A percentile compares a stretch with the other conserved stretches of the same genome.
Conservation (phyloP, 2,113 vertebrate genomes). For the Cyanoramphus novaezelandiae region DNA sequence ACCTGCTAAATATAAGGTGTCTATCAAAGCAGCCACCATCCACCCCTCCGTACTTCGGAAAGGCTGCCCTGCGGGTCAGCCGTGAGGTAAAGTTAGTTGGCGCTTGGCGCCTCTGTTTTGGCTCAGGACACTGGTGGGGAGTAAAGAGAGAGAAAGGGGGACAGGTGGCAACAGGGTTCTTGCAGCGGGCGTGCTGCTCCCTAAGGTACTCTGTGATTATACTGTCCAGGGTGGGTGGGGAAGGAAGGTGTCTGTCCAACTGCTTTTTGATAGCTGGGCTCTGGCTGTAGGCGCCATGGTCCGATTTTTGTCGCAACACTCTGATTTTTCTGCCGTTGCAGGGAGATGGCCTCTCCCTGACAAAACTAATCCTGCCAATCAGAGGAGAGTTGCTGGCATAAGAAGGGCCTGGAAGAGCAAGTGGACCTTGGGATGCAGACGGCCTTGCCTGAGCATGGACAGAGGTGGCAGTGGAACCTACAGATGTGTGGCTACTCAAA, state of each 20-base stretch:
- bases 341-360: slow-evolving; percentile 86
- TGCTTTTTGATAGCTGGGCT: slow-evolving; percentile 98
- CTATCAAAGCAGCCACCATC: slow-evolving; percentile 98
- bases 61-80: slow-evolving; percentile 90
- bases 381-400: slow-evolving; percentile 84
- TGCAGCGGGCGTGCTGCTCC: slow-evolving; percentile 98
- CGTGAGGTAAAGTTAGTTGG: slow-evolving; percentile 96
- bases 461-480: slow-evolving; percentile 73
- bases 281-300: slow-evolving; percentile 97
- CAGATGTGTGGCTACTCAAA: slow-evolving; percentile 77
- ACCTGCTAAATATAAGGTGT: slow-evolving; percentile 99
- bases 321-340: slow-evolving; percentile 88
- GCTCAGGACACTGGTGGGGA: slow-evolving; percentile 97
- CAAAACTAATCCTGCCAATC: slow-evolving; percentile 94
- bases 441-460: slow-evolving; percentile 83
- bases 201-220: slow-evolving; percentile 99
- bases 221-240: slow-evolving; percentile 94
- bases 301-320: slow-evolving; percentile 94
- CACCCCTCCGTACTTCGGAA: slow-evolving; percentile 97
- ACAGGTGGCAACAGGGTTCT: slow-evolving; percentile 98
- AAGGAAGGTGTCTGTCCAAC: slow-evolving; percentile 94
- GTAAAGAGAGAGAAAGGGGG: slow-evolving; percentile 99
- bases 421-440: slow-evolving; percentile 76
- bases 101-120: slow-evolving; percentile 97
- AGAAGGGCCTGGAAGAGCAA: slow-evolving; percentile 77